Base-by-base conservation (phyloP, 2,888 invertebrate genomes). In the Agriopis marginaria region DNA sequence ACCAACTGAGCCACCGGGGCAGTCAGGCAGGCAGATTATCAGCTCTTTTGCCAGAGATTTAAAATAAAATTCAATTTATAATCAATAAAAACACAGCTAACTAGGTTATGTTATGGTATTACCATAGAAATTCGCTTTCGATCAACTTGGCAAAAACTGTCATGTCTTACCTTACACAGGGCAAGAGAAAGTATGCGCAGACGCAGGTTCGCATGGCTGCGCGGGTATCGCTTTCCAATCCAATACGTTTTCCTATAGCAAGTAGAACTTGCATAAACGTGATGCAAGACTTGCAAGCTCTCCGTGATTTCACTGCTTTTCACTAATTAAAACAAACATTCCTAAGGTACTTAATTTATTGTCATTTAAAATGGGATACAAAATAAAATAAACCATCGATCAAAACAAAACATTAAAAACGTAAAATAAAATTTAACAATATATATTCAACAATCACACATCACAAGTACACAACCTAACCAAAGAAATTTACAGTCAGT, bases 141-240 rank as follows among this genome's bases (percentile, higher is more conserved):
- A 71, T 71, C 70, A 54, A 71, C 67, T 71, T 64, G 54, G 64
- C 23, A 68, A 64, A 62, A 65, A 60, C 62, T 66, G 60, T 54
- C 63, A 64, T 55, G 62, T 66, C 49, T 66, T 56, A 39, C 62
- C 66, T 58, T 53, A 68, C 32, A 55, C 44, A 74, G 75, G 75
- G 72, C 69, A 61, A 76, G 82, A 80, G 85, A 85, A 85, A 85
- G 85, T 81, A 32, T 32, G 66, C 71, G 47, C 72, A 61, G 58
- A 11, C 49, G 32, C 72, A 65, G 60, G 58, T 56, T 55, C 55
- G 72, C 69, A 61, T 55, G 70, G 71, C 66, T 70, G 75, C 66
- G 62, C 66, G 50, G 17, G 45, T 8, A 55, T 59, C 72, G 75
- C 78, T 79, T 79, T 79, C 78, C 74, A 79, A 77, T 51, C 78